These are phyloP conservation scores for Parapsyche elsis DNA, from an alignment of 1,140 invertebrate species.

Conservation along the genomic window DNA sequence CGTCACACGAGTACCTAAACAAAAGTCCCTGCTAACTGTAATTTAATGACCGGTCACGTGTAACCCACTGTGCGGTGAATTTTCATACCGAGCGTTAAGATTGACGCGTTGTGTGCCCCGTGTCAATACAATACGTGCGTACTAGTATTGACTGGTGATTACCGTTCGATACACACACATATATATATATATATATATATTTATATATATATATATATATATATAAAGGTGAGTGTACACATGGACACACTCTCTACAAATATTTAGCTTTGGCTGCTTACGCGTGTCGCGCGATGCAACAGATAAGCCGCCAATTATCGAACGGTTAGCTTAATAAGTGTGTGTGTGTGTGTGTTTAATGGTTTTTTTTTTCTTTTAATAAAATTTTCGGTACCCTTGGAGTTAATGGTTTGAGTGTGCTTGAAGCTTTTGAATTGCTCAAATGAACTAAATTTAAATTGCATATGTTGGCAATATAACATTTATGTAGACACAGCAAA, in stretches of 20 bases:
- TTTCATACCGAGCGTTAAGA: constrained; percentile 10
- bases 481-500: too few relatives aligned
- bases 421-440: too few relatives aligned
- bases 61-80: not conserved
- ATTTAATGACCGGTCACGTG: constrained; percentile 54
- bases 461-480: too few relatives aligned
- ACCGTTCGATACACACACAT: constrained; percentile 28
- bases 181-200: too few relatives aligned
- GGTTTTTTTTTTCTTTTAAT: too few relatives aligned
- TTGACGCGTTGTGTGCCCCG: constrained; percentile 21
- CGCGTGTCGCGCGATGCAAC: constrained; percentile 30
- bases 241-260: constrained; percentile 25
- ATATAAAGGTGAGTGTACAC: not conserved
- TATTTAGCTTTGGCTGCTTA: constrained; percentile 28
- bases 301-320: constrained; percentile 34
- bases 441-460: too few relatives aligned
- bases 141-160: constrained; percentile 29
- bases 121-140: not conserved
- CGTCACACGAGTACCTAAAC: constrained; percentile 31
- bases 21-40: constrained; percentile 53
- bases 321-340: not conserved
- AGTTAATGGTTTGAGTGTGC: too few relatives aligned
- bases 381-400: too few relatives aligned
- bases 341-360: not conserved
- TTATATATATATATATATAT: too few relatives aligned